Base-by-base conservation (phyloP, 2,888 invertebrate genomes). In the Chalcosyrphus nemorum region DNA sequence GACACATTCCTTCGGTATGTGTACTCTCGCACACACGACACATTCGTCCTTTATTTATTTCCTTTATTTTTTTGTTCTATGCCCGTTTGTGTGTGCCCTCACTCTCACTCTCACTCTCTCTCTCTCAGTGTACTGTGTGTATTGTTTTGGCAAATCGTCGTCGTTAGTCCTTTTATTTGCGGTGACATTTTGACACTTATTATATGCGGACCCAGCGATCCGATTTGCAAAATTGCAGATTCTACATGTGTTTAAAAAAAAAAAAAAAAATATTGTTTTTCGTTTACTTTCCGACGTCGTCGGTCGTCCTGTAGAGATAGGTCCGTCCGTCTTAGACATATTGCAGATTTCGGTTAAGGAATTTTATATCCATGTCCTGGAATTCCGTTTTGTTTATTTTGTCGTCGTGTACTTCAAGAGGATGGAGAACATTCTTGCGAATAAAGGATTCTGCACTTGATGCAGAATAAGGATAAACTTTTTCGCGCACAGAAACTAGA, bases 181-280 rank as follows among this genome's bases (percentile, higher is more conserved):
- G 78, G 82, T 78, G 78, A 78, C 78, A 78, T 72, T 82, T 82
- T 82, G 82, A 74, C 82, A 82, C 82, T 82, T 82, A 82, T 82
- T 82, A 78, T 78, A 68, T 78, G 82, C 78, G 78, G 72, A 68
- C 78, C 78, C 68, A 78, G 68, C 78, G 66, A 77, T 68, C 78
- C 82, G 72, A 70, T 82, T 65, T 82, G 82, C 82, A 45, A 72
- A 82, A 82, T 82, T 78, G 82, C 82, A 82, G 57, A 78, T 78
- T 74, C 81, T 75, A 63, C 50, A 75, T 70, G 81, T 77, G 59
- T 59, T 77, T 65, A 82, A 77, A 77, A n/a, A n/a, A n/a, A n/a
- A n/a, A n/a, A n/a, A n/a, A n/a, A n/a, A n/a, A n/a, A n/a, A n/a
- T n/a, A 72, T 56, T 76, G 50, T 66, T 59, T 71, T 71, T 57